phyloP scores from a whole-genome alignment of 2,888 invertebrate species.

The Dexiosoma caninum region DNA sequence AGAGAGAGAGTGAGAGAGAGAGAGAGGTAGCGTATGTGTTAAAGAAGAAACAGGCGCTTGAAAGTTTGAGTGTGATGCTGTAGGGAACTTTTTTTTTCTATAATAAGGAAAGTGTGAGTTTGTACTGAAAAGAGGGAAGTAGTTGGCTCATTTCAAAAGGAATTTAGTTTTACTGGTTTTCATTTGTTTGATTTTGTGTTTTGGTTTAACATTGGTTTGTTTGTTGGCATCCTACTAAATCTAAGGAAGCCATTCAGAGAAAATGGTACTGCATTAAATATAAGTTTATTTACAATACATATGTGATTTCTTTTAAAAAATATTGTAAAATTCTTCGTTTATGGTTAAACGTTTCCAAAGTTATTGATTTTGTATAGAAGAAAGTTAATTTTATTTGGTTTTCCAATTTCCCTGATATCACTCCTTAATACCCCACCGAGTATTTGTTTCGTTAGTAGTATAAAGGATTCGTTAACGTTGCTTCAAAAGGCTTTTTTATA shows the following conservation, averaged over 20 bases:
- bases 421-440: constrained; percentile 12
- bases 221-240: constrained; percentile 29
- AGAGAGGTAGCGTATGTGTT: neutral
- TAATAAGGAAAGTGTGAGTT: constrained; percentile 20
- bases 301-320: too few species aligned
- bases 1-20: constrained; percentile 11
- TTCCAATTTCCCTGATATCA: neutral
- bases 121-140: constrained; percentile 27
- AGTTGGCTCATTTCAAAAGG: constrained; percentile 52
- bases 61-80: neutral
- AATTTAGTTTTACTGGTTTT: constrained; percentile 57
- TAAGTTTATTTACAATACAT: too few species aligned
- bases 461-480: constrained; percentile 45
- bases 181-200: constrained; percentile 55
- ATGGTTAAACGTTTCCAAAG: too few species aligned
- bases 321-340: too few species aligned
- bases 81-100: neutral
- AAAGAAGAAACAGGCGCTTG: neutral
- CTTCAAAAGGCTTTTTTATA: constrained; percentile 25
- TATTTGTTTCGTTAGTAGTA: constrained; percentile 8
- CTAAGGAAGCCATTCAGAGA: neutral
- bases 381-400: neutral
- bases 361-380: too few species aligned
- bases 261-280: neutral
- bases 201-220: constrained; percentile 59